A percentile compares a stretch with the other conserved stretches of the same genome.
Conservation (phyloP, 2,113 vertebrate genomes). For the Paracanthobrama guichenoti region DNA sequence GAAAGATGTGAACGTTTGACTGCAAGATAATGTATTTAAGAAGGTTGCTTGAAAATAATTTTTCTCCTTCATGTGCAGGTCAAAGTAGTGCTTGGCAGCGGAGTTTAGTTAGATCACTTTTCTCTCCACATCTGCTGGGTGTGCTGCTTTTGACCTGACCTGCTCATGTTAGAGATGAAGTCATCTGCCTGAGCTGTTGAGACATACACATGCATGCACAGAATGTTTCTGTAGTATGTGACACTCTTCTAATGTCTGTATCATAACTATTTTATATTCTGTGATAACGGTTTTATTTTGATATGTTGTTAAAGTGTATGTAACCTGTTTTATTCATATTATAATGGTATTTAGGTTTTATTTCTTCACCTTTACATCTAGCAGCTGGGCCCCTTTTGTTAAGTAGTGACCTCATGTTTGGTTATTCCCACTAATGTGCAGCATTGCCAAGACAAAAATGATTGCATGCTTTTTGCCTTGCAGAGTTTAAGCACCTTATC, state of each 20-base stretch:
- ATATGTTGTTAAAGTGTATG: background rate
- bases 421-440: slow-evolving; percentile 51
- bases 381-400: slow-evolving; percentile 45
- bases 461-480: slow-evolving; percentile 53
- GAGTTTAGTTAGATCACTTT: slow-evolving; percentile 26
- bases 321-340: background rate
- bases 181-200: slow-evolving; percentile 31
- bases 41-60: background rate
- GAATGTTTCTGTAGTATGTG: background rate
- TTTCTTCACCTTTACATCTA: slow-evolving; percentile 5
- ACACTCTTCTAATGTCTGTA: background rate
- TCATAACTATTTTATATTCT: background rate
- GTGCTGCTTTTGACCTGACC: slow-evolving; percentile 49
- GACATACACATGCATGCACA: slow-evolving; percentile 15
- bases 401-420: slow-evolving; percentile 63
- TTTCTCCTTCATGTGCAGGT: background rate
- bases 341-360: background rate
- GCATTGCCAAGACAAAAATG: slow-evolving; percentile 48
- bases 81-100: background rate
- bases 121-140: slow-evolving; percentile 46
- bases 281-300: background rate
- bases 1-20: background rate
- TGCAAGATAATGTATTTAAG: background rate
- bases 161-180: slow-evolving; percentile 53
- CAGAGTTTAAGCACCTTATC: slow-evolving; percentile 43